phyloP scores from a whole-genome alignment of 2,113 vertebrate genomes.

The Uropsilus gracilis region DNA sequence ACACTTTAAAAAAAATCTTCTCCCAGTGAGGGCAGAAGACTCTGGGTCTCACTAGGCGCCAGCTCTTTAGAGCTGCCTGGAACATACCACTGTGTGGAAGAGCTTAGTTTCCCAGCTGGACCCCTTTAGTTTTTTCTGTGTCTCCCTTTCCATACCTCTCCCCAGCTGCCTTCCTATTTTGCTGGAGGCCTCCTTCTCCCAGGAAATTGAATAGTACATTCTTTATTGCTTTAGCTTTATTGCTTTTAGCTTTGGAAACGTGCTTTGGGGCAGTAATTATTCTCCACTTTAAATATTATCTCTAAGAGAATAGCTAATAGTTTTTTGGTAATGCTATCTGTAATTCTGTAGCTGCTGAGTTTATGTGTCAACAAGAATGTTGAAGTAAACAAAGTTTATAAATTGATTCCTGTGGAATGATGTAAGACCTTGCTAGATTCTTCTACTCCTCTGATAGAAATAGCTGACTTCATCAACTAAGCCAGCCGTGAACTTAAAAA shows the following conservation, averaged over 20 bases:
- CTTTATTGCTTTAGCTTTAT: constrained; percentile 63
- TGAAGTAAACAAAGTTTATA: constrained; percentile 63
- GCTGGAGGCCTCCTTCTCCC: neutral
- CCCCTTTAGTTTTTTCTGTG: neutral
- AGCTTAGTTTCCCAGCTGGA: neutral
- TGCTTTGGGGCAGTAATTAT: constrained; percentile 44
- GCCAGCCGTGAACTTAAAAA: constrained; percentile 50
- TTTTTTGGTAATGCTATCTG: neutral
- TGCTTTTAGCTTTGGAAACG: constrained; percentile 64
- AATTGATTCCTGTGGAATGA: constrained; percentile 55
- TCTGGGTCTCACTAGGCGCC: neutral
- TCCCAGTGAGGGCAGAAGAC: neutral
- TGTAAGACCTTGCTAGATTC: constrained; percentile 13
- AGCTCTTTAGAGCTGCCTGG: neutral
- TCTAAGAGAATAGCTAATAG: constrained; percentile 59
- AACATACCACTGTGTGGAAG: neutral
- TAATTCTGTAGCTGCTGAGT: constrained; percentile 55
- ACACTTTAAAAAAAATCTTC: neutral
- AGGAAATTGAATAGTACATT: constrained; percentile 37
- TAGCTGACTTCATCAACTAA: constrained; percentile 2
- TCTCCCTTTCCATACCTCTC: neutral
- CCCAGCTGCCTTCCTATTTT: neutral
- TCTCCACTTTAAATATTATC: constrained; percentile 71
- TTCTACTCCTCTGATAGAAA: constrained; percentile 6
- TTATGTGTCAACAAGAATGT: constrained; percentile 40